Percentiles rank a stretch among this genome's conserved stretches.
These are phyloP conservation scores for Corythaeola cristata DNA, from an alignment of 2,113 vertebrate species.

Conservation along the genomic window DNA sequence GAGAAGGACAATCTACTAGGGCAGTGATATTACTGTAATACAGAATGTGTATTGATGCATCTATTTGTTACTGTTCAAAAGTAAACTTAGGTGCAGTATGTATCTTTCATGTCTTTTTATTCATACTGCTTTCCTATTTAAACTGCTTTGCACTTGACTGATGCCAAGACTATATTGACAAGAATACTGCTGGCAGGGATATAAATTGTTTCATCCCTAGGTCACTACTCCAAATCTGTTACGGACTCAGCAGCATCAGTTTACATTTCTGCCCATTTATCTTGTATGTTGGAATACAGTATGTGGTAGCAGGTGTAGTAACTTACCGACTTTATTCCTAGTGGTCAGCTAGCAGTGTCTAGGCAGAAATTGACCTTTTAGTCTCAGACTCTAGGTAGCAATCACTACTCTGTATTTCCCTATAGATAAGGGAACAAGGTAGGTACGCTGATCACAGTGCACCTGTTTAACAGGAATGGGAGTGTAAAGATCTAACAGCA, in stretches of 20 bases:
- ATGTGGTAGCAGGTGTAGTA: neutral
- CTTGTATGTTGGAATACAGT: neutral
- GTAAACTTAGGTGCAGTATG: neutral
- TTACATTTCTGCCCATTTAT: neutral
- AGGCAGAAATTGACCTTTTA: neutral
- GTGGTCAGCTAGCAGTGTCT: neutral
- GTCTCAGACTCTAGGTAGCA: neutral
- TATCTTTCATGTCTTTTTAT: neutral
- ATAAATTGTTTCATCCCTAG: neutral
- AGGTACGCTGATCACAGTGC: neutral
- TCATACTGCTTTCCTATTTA: neutral
- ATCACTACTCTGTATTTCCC: neutral
- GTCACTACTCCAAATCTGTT: neutral
- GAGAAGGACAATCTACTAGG: neutral
- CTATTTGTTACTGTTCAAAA: neutral
- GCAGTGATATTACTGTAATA: neutral
- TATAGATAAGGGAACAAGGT: neutral
- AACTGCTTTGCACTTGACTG: neutral
- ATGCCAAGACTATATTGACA: neutral
- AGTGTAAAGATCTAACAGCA: neutral
- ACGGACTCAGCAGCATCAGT: neutral
- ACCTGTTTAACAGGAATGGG: neutral
- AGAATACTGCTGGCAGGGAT: neutral
- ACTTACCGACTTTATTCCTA: neutral
- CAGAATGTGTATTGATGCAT: neutral